Base-by-base conservation (phyloP, 2,797 vertebrate genomes). In the Margarornis squamiger region DNA sequence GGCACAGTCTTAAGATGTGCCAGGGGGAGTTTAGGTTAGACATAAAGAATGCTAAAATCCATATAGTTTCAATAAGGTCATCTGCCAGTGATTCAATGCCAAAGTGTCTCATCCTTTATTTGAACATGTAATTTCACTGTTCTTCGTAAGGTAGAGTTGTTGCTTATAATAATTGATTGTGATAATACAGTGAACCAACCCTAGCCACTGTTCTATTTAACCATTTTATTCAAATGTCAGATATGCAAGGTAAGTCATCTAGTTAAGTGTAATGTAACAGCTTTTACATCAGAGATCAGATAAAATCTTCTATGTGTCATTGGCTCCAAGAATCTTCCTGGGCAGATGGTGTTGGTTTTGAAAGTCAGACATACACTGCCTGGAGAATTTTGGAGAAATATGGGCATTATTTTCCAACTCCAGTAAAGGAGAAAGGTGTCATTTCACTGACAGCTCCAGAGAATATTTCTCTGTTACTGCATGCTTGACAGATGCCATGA, bases 401-500 rank as follows among this genome's bases (percentile, higher is more conserved):
- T 86, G 91, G 95, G 83, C 89, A 97, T 96, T 96, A 95, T 97
- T 98, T 97, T 97, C 79, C 77, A 95, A 96, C 88, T 95, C 91
- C 89, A 91, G 86, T 88, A 98, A 95, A 96, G 95, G 92, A 97
- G 96, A 96, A 97, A 98, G 97, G 96, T 98, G 97, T 97, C 97
- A 96, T 96, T 97, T 96, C 96, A 88, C 84, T 97, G 95, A 95
- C 92, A 97, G 88, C 90, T 95, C 95, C 95, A 95, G 96, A 46
- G 84, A 96, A 92, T 93, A 96, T 97, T 97, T 96, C 68, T 72
- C 88, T 91, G 83, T 95, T 97, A 85, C 95, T 97, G 86, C 95
- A 97, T 98, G 96, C 79, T 90, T 98, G 97, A 96, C 97, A 98
- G 97, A 97, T 98, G 97, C 97, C 96, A 97, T 38, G 96, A 98